A percentile compares a stretch with the other conserved stretches of the same genome.
Conservation (phyloP, 1,140 invertebrate species). For the Patella vulgata region DNA sequence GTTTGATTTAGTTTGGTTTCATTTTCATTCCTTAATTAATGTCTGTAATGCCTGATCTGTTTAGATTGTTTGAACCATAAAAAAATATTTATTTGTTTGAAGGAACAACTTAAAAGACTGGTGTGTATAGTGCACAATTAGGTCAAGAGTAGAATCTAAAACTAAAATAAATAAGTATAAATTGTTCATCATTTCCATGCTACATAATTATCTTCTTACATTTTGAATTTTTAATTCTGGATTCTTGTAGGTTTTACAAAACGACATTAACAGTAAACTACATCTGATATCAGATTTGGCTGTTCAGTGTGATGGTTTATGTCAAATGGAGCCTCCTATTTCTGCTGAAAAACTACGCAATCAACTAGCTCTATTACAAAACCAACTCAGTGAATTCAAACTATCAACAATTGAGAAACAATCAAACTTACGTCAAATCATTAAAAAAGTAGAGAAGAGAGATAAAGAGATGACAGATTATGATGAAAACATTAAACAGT, state of each 20-base stretch:
- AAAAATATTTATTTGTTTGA: not conserved
- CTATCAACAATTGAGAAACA: slow-evolving; percentile 53
- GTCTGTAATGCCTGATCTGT: not conserved
- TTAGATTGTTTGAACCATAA: not conserved
- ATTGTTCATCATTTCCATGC: no score
- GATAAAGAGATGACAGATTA: slow-evolving; percentile 78
- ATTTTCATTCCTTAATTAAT: not conserved
- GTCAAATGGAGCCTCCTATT: slow-evolving; percentile 62
- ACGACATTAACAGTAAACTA: slow-evolving; percentile 72
- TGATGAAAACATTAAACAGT: slow-evolving; percentile 84
- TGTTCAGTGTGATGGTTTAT: slow-evolving; percentile 69
- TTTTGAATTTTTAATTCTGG: no score
- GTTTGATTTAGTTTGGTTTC: slow-evolving; percentile 19
- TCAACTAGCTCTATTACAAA: slow-evolving; percentile 71
- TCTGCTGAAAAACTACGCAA: slow-evolving; percentile 68
- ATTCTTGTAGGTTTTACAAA: slow-evolving; percentile 67
- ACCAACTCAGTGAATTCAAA: slow-evolving; percentile 66
- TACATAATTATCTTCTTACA: no score
- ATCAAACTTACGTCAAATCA: slow-evolving; percentile 69
- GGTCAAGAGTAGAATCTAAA: no score
- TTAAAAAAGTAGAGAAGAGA: slow-evolving; percentile 69
- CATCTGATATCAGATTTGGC: slow-evolving; percentile 71
- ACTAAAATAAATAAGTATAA: no score
- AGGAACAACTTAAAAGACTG: no score
- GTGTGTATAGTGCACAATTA: no score